phyloP scores from a whole-genome alignment of 2,888 invertebrate genomes.

The Pyralis farinalis region DNA sequence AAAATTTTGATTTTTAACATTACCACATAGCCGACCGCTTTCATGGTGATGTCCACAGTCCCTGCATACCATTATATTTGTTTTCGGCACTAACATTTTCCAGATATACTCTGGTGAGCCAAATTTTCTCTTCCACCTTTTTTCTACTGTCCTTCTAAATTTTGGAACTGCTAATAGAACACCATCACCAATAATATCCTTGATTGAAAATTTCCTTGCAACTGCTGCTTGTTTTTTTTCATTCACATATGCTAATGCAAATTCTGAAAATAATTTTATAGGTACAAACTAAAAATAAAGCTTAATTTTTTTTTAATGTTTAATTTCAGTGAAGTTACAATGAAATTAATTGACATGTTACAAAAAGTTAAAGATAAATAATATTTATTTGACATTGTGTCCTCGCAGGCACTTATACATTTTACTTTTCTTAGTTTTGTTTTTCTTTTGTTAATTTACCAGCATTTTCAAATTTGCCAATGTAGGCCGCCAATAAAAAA shows the following conservation, averaged over 20 bases:
- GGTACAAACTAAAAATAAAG: no score
- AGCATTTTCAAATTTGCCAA: no score
- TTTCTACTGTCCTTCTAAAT: slow-evolving; percentile 88
- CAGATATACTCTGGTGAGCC: slow-evolving; percentile 84
- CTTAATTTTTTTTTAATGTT: no score
- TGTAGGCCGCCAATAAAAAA: no score
- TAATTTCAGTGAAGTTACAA: no score
- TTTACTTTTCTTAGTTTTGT: no score
- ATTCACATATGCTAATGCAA: slow-evolving; percentile 52
- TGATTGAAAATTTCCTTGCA: slow-evolving; percentile 70
- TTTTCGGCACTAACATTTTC: slow-evolving; percentile 87
- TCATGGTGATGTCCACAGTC: slow-evolving; percentile 93
- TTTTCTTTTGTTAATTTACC: no score
- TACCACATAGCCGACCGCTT: slow-evolving; percentile 90
- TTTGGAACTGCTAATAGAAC: slow-evolving; percentile 92
- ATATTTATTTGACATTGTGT: no score
- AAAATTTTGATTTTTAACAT: slow-evolving; percentile 43
- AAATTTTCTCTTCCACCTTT: slow-evolving; percentile 86
- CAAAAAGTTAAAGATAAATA: no score
- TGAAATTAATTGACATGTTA: no score
- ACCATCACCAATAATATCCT: slow-evolving; percentile 86
- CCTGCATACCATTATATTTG: slow-evolving; percentile 87
- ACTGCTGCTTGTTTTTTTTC: slow-evolving; percentile 28
- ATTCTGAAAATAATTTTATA: slow-evolving; percentile 34
- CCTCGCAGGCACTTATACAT: no score